Evolutionary conservation across 2,113 vertebrate species (phyloP).

Genomic region (Ceyx margarethae): DNA sequence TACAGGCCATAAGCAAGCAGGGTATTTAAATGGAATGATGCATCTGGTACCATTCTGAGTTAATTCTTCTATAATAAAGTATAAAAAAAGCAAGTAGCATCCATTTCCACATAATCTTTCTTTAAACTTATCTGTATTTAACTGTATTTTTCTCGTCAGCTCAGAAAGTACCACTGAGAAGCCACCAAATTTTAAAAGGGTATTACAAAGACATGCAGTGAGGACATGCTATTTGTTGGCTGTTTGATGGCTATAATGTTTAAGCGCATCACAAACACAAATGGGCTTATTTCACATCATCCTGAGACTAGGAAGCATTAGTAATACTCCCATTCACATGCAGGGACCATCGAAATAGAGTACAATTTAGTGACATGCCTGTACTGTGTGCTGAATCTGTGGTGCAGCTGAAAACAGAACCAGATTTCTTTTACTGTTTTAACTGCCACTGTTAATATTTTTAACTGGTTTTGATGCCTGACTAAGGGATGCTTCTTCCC

Average conservation of each 20-base stretch:
- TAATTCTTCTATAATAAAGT: constrained; percentile 57
- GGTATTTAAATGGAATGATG: constrained; percentile 50
- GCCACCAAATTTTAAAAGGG: neutral
- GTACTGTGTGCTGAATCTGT: neutral
- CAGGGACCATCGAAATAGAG: neutral
- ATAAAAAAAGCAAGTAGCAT: constrained; percentile 31
- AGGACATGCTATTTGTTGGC: neutral
- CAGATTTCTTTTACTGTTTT: neutral
- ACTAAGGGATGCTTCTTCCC: neutral
- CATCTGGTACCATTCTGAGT: constrained; percentile 27
- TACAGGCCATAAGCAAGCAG: constrained; percentile 38
- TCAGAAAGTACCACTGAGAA: constrained; percentile 9
- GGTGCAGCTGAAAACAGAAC: neutral
- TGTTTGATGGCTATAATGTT: constrained; percentile 14
- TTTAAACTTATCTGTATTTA: constrained; percentile 44
- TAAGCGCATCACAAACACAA: constrained; percentile 43
- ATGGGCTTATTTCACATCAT: constrained; percentile 29
- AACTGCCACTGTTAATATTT: neutral
- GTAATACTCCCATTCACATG: neutral
- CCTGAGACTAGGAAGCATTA: neutral
- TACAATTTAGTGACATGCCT: neutral
- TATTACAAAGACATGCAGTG: neutral
- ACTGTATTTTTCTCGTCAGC: constrained; percentile 14
- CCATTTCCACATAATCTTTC: constrained; percentile 49
- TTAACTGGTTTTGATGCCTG: neutral